Evolutionary conservation across 2,888 invertebrate genomes (phyloP).

Genomic region (Netelia virgata): DNA sequence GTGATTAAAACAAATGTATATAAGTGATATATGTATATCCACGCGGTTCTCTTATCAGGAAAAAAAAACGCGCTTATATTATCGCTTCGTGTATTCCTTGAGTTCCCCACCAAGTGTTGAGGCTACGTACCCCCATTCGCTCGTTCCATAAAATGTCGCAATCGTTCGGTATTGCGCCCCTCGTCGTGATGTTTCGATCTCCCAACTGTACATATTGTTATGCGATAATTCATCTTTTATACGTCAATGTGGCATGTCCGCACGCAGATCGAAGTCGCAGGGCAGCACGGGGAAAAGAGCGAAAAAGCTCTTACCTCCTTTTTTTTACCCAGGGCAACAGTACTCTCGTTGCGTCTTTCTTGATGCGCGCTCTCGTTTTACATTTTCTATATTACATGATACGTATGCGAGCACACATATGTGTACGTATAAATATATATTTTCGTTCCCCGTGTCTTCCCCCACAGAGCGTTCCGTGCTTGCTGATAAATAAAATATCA

Average conservation of each 20-base stretch:
- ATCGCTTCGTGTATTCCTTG: conserved; percentile 29
- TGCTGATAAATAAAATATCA: conserved; percentile 82
- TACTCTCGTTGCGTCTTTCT: conserved; percentile 62
- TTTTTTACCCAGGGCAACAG: conserved; percentile 31
- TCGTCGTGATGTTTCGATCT: conserved; percentile 32
- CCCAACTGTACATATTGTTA: conserved; percentile 41
- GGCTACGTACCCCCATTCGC: conserved; percentile 62
- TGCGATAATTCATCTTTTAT: conserved; percentile 62
- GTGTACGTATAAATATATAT: neutral
- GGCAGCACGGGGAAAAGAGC: conserved; percentile 2
- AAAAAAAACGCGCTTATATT: conserved; percentile 20
- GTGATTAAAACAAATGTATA: neutral
- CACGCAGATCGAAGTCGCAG: conserved; percentile 19
- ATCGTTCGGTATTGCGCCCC: conserved; percentile 70
- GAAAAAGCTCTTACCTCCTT: conserved; percentile 29
- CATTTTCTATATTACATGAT: conserved; percentile 15
- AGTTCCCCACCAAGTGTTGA: conserved; percentile 7
- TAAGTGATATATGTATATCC: conserved; percentile 4
- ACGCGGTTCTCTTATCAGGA: conserved; percentile 23
- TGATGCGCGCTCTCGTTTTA: conserved; percentile 56
- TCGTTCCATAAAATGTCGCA: conserved; percentile 63
- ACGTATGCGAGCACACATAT: neutral
- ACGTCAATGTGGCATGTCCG: conserved; percentile 65
- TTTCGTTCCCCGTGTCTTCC: conserved; percentile 19
- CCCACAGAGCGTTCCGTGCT: conserved; percentile 14